Evolutionary conservation across 2,113 vertebrate species (phyloP).

Genomic region (Empidonax traillii): DNA sequence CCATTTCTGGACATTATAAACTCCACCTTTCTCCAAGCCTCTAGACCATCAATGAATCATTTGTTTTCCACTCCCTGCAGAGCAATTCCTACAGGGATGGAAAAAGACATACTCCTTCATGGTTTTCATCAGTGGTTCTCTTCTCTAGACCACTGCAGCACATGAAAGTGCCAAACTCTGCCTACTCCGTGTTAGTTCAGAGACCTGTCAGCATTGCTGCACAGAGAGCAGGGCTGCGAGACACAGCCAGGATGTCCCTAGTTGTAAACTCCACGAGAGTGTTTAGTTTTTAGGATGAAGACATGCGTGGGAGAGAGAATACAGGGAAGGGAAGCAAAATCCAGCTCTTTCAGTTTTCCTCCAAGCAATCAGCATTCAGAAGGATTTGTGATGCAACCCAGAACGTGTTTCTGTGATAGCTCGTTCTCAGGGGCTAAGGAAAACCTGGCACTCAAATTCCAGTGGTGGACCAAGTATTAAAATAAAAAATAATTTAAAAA

Average conservation of each 20-base stretch:
- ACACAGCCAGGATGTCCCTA: neutral
- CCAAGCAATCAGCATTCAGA: neutral
- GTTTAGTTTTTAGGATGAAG: neutral
- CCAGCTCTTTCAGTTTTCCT: neutral
- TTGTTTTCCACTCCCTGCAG: neutral
- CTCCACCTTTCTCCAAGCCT: conserved; percentile 6
- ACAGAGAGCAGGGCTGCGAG: neutral
- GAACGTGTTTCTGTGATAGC: neutral
- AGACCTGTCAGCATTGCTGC: neutral
- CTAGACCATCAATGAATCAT: conserved; percentile 17
- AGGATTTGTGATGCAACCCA: neutral
- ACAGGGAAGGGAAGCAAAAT: neutral
- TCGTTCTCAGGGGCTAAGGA: neutral
- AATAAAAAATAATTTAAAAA: neutral
- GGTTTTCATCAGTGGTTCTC: neutral
- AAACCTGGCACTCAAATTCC: neutral
- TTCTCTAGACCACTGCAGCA: neutral
- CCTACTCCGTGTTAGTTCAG: neutral
- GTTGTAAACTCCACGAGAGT: neutral
- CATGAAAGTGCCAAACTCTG: neutral
- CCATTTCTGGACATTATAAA: neutral
- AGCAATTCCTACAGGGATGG: conserved; percentile 1
- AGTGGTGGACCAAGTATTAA: neutral
- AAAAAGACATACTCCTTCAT: conserved; percentile 1
- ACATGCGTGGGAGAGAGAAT: neutral